Evolutionary conservation across 1,140 invertebrate genomes (phyloP).

Genomic region (Drosophila oshimai): DNA sequence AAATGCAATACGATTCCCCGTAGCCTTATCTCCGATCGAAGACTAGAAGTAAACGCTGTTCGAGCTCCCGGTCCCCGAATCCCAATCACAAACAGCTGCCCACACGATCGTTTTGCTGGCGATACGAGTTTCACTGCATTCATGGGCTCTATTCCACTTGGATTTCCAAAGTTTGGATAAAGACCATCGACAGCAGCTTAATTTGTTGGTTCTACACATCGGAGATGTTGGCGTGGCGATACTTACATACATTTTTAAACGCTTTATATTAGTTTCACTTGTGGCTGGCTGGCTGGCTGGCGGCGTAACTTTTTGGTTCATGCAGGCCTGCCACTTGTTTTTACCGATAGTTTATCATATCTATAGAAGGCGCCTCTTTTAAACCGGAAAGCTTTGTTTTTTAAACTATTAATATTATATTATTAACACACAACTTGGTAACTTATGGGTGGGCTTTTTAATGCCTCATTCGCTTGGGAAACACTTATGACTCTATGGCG

Average conservation of each 20-base stretch:
- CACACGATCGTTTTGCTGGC: slow-evolving; percentile 56
- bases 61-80: slow-evolving; percentile 49
- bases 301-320: too few species aligned
- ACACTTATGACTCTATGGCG: too few species aligned
- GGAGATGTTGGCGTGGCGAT: slow-evolving; percentile 49
- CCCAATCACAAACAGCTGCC: slow-evolving; percentile 36
- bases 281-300: too few species aligned
- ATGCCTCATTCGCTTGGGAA: too few species aligned
- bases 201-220: slow-evolving; percentile 73
- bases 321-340: too few species aligned
- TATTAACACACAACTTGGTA: too few species aligned
- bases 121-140: background rate
- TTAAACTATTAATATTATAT: too few species aligned
- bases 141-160: slow-evolving; percentile 3
- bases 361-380: too few species aligned
- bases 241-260: background rate
- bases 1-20: slow-evolving; percentile 35
- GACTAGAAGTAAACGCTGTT: slow-evolving; percentile 75
- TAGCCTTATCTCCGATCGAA: slow-evolving; percentile 66
- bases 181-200: slow-evolving; percentile 33
- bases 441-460: too few species aligned
- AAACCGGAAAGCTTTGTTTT: too few species aligned
- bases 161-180: background rate
- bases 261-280: too few species aligned
- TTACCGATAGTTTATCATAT: too few species aligned